Base-by-base conservation (phyloP, 2,113 vertebrate species). In the Gnathonemus longibarbis region DNA sequence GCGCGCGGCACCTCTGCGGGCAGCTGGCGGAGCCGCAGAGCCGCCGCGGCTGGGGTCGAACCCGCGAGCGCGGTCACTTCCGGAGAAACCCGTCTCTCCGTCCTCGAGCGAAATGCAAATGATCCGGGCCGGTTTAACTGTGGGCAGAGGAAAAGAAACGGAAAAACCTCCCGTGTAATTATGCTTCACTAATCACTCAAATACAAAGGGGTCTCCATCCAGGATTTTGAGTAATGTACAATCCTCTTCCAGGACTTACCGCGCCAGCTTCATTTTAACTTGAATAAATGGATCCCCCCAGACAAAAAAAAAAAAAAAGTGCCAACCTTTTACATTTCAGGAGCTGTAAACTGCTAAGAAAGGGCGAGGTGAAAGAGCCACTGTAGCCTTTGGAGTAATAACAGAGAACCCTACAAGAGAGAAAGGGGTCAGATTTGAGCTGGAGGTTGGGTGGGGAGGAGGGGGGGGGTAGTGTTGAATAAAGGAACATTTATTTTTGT, bases 401-500 rank as follows among this genome's bases (percentile, higher is more conserved):
- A 94, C 93, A 94, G 93, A 93, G 92, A 93, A 91, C 91, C 92
- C 91, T 92, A 92, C 91, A 90, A 89, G 93, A 91, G 91, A 48
- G 89, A 90, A 88, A 86, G 87, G 84, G 92, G 90, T 91, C 90
- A 93, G 90, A 88, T 85, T 27, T 84, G 77, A 53, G 27, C 42
- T 84, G 49, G 88, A 62, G 48, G 77, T 58, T 80, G 88, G 53
- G 17, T 1, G 49, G 89, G 93, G 50, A 52, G 50, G 49, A 15
- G 46, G 88, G 83, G 49, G 90, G 93, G 92, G 93, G 93, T 92
- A 93, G 94, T 90, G 88, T 93, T 93, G 93, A 95, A 95, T 95
- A 94, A 95, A 95, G 93, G 94, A 93, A 94, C 93, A 92, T 94
- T 96, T 96, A 94, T 95, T 94, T 95, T 95, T 95, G 95, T 94